These are phyloP conservation scores for Cyclopterus lumpus DNA, from an alignment of 2,797 vertebrate species.

Conservation along the genomic window DNA sequence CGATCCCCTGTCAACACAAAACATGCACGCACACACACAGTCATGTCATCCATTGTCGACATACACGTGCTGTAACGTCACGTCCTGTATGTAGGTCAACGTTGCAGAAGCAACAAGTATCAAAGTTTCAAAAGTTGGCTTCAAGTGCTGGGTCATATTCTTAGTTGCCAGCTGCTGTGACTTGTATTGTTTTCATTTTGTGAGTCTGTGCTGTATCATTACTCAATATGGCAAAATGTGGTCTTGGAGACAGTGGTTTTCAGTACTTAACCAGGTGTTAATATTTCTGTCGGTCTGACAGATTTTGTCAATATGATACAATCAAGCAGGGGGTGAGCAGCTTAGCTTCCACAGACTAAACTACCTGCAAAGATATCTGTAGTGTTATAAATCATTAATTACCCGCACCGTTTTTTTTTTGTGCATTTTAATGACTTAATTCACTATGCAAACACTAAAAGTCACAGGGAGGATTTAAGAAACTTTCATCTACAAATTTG, in stretches of 20 bases:
- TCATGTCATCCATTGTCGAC: constrained; percentile 7
- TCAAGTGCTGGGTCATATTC: neutral
- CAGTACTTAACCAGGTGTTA: no score
- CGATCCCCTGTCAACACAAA: constrained; percentile 16
- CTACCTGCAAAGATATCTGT: neutral
- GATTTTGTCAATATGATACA: no score
- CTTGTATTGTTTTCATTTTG: no score
- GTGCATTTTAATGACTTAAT: constrained; percentile 54
- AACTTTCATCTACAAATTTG: constrained; percentile 15
- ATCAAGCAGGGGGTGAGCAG: neutral
- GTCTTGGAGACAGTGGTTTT: no score
- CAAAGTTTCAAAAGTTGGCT: neutral
- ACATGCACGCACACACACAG: neutral
- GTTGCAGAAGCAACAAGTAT: neutral
- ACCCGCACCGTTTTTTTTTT: neutral
- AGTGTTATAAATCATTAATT: constrained; percentile 41
- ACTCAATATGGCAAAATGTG: no score
- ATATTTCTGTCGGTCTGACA: no score
- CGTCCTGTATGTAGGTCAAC: constrained; percentile 12
- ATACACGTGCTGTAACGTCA: neutral
- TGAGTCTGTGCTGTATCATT: no score
- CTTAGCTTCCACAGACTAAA: constrained; percentile 15
- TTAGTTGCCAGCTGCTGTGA: neutral
- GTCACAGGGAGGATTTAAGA: constrained; percentile 35
- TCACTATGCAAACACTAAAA: constrained; percentile 47